Evolutionary conservation across 1,140 invertebrate genomes (phyloP).

Genomic region (Watersipora subatra): DNA sequence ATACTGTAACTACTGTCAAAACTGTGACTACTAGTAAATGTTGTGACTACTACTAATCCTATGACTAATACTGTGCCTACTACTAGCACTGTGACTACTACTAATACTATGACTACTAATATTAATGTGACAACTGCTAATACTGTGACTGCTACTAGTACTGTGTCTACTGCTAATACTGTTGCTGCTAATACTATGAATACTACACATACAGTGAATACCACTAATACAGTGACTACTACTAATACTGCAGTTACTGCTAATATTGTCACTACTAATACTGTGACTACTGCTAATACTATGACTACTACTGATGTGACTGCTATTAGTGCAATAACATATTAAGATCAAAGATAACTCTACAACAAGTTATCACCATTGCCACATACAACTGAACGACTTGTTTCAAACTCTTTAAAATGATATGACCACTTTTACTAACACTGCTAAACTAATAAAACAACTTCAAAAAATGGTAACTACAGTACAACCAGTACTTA

Average conservation of each 20-base stretch:
- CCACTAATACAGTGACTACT: neutral
- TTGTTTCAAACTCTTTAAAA: too few species aligned
- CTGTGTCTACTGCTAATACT: neutral
- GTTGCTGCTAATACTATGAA: neutral
- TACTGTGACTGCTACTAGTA: slow-evolving; percentile 1
- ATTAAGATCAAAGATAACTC: too few species aligned
- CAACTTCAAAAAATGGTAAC: too few species aligned
- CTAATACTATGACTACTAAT: slow-evolving; percentile 5
- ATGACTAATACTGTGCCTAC: neutral
- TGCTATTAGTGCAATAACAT: too few species aligned
- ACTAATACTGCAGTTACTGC: neutral
- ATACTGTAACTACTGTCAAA: neutral
- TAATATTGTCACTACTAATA: neutral
- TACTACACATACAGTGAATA: neutral
- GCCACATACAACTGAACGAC: too few species aligned
- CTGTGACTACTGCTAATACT: neutral
- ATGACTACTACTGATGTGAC: neutral
- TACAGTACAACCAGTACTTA: too few species aligned
- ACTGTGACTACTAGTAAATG: neutral
- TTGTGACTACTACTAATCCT: neutral
- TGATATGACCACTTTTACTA: too few species aligned
- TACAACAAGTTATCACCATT: too few species aligned
- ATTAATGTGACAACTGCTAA: slow-evolving; percentile 5
- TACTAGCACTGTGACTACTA: neutral
- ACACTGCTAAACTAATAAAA: too few species aligned